A percentile compares a stretch with the other conserved stretches of the same genome.
Conservation (phyloP, 2,888 invertebrate species). For the Agelastica alni region DNA sequence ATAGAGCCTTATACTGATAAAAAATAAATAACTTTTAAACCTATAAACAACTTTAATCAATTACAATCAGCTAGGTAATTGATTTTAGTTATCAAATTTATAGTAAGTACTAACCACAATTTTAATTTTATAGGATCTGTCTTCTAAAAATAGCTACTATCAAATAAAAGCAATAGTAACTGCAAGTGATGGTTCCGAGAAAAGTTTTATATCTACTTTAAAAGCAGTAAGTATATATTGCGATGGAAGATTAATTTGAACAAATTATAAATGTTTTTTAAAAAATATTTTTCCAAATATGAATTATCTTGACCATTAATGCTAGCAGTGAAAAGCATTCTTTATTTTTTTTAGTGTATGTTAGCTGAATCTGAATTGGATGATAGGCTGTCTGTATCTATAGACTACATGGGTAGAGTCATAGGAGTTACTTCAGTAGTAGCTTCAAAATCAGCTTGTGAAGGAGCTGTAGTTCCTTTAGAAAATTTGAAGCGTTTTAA, state of each 20-base stretch:
- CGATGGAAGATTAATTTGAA: background rate
- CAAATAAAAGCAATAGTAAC: slow-evolving; percentile 71
- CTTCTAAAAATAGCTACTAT: slow-evolving; percentile 73
- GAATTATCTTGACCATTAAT: too few relatives aligned
- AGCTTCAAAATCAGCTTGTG: slow-evolving; percentile 57
- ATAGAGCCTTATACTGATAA: too few relatives aligned
- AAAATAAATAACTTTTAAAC: too few relatives aligned
- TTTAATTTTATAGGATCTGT: slow-evolving; percentile 67
- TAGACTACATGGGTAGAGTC: slow-evolving; percentile 79
- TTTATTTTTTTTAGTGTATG: slow-evolving; percentile 62
- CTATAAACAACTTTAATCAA: too few relatives aligned
- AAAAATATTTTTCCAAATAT: too few relatives aligned
- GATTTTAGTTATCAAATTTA: too few relatives aligned
- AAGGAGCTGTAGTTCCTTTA: slow-evolving; percentile 54
- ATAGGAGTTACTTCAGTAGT: slow-evolving; percentile 69
- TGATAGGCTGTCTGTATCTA: slow-evolving; percentile 78
- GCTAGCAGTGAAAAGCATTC: too few relatives aligned
- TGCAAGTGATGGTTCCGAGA: slow-evolving; percentile 68
- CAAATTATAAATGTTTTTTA: too few relatives aligned
- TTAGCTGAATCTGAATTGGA: slow-evolving; percentile 76
- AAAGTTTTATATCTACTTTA: slow-evolving; percentile 74
- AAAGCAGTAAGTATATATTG: slow-evolving; percentile 66
- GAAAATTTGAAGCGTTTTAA: slow-evolving; percentile 65
- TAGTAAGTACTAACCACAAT: too few relatives aligned
- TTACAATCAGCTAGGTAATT: too few relatives aligned